Base-by-base conservation (phyloP, 2,113 vertebrate genomes). In the Lepisosteus osseus region DNA sequence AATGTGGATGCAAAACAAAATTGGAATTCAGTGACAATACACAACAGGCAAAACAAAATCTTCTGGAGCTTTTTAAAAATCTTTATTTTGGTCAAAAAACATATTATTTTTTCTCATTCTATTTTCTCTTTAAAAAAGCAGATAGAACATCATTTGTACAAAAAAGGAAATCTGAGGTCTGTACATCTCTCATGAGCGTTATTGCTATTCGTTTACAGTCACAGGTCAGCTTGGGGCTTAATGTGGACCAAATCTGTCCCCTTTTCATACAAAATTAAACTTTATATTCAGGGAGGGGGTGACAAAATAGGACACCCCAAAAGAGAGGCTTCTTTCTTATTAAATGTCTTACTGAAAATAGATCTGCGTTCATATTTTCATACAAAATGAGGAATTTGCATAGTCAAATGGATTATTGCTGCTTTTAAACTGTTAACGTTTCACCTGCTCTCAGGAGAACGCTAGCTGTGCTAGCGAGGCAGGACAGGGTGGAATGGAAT, bases 91-190 rank as follows among this genome's bases (percentile, higher is more conserved):
- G 66, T 61, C 56, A 69, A 74, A 29, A 61, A 73, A 42, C 65
- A 69, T 54, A 7, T 62, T 72, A 63, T 73, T 73, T 12, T 44
- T 0, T 61, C 43, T 6, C 54, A 56, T 55, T 45, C n/a, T 68
- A 15, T 57, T 54, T 62, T 62, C 67, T 17, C 66, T 45, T 68
- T 68, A 43, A 69, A 74, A 72, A 74, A 75, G 51, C 14, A 43
- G 44, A 70, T 57, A 70, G 45, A 73, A 73, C 71, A 73, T 70
- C 66, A 70, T 75, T 64, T 70, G 62, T 70, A 75, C 59, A 74
- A 74, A 69, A 55, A 17, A n/a, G 40, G 55, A 42, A 45, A 62
- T 29, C 11, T 14, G n/a, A 59, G 13, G n/a, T 12, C 13, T 59
- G 56, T 4, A 59, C 7, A 59, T 29, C 29, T 29, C 56, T 59